Evolutionary conservation across 92 coral and sea anemone genomes (phyloP), one percentile per base, ranked within the genome.

Genomic region (Epizoanthus fatuus): DNA sequence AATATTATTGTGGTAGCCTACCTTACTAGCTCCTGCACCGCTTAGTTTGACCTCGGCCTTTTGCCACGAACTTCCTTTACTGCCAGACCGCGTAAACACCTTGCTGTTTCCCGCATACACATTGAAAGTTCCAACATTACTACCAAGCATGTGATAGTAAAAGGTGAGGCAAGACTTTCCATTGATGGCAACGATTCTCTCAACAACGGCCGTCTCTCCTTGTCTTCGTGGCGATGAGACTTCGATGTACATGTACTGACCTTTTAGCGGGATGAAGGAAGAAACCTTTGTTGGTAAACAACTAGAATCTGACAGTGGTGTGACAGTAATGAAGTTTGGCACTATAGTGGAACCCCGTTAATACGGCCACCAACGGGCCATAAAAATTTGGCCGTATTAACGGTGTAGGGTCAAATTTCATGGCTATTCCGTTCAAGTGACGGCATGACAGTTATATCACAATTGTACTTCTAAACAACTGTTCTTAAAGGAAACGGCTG

Each of bases 111-210:
- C 69, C 17, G 37, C 69, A 11, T 4, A 32, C 44, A 63, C 69
- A 5, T 63, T 63, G 7, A 63, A 32, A 9, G 39, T 1, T 2
- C 6, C 14, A 25, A 63, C 69, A 32, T 63, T 35, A 1, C 42
- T 37, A 0, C 69, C 69, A 6, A 25, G 13, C 69, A 63, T 63
- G 69, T 63, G 69, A 32, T 63, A 63, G 1, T 63, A 63, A 63
- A 63, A 63, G 16, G 12, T 63, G 19, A 63, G 69, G 42, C 69
- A 63, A 37, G 69, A 25, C 13, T 63, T 63, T 32, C 69, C 69
- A 19, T 32, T 63, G 69, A 63, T 29, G 2, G 35, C 14, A 39
- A 22, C 13, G n/a, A 2, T 63, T 2, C 29, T 22, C 5, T 63
- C 69, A 29, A 63, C 32, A 13, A 22, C 17, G 40, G 69, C 69